These are phyloP conservation scores for Choloepus didactylus DNA, from an alignment of 2,797 vertebrate genomes.

Conservation along the genomic window DNA sequence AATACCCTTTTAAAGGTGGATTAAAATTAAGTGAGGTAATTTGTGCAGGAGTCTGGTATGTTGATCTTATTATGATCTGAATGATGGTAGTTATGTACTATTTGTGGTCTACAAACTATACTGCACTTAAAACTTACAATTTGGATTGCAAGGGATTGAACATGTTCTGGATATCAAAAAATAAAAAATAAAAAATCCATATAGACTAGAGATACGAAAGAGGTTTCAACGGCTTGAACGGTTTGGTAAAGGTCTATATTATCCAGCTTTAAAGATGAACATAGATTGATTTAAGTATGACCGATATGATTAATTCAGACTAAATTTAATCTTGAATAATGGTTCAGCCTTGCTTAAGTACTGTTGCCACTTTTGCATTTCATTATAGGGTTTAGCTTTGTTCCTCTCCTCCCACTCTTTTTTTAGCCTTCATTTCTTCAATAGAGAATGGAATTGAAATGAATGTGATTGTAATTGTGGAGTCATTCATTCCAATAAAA, in stretches of 20 bases:
- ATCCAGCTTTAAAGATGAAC: constrained; percentile 18
- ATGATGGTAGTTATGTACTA: not conserved
- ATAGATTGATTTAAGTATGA: not conserved
- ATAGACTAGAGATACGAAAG: not conserved
- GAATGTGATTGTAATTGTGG: not conserved
- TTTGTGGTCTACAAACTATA: not conserved
- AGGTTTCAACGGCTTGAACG: not conserved
- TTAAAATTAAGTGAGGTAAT: constrained; percentile 38
- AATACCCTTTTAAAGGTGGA: not conserved
- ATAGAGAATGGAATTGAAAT: constrained; percentile 17
- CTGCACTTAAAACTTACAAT: not conserved
- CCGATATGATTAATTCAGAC: not conserved
- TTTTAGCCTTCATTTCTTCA: constrained; percentile 18
- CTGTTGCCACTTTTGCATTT: not conserved
- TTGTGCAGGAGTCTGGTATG: not conserved
- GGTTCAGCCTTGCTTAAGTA: not conserved
- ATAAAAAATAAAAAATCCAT: not conserved
- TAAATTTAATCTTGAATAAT: constrained; percentile 47
- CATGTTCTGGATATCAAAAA: not conserved
- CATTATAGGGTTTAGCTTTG: not conserved
- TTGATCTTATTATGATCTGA: not conserved
- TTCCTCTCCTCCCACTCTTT: not conserved
- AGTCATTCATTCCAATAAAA: not conserved
- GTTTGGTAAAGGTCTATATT: not conserved
- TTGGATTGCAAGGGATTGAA: not conserved